These are phyloP conservation scores for Ctenochaetus hawaiiensis DNA, from an alignment of 2,797 vertebrate species.

Conservation along the genomic window DNA sequence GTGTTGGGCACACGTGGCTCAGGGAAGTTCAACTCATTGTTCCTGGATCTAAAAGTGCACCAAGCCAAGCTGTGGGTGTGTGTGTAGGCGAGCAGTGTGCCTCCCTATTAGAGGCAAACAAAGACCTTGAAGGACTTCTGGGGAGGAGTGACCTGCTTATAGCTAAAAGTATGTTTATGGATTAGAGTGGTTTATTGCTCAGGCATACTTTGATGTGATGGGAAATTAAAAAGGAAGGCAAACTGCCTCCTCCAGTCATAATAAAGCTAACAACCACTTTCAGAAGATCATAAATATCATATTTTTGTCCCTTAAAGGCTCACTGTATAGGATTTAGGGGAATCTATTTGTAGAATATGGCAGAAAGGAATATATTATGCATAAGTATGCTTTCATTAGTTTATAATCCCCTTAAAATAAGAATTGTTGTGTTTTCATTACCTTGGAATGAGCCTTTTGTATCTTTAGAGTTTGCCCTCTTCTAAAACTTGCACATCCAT, in stretches of 20 bases:
- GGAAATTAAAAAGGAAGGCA: constrained; percentile 46
- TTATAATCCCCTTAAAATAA: too few relatives aligned
- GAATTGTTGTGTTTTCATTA: too few relatives aligned
- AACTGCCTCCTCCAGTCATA: constrained; percentile 43
- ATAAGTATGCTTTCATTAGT: too few relatives aligned
- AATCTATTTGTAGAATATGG: too few relatives aligned
- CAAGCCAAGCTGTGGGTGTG: not conserved
- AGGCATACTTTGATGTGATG: constrained; percentile 46
- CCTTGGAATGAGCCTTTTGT: too few relatives aligned
- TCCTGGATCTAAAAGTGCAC: constrained; percentile 33
- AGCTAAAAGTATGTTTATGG: constrained; percentile 49
- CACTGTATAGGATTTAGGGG: too few relatives aligned
- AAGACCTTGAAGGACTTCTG: constrained; percentile 50
- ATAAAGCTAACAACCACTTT: constrained; percentile 34
- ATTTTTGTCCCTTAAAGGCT: constrained; percentile 6
- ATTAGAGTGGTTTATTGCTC: constrained; percentile 42
- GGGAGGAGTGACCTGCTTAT: constrained; percentile 48
- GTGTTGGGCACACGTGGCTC: constrained; percentile 37
- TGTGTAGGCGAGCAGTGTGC: constrained; percentile 8
- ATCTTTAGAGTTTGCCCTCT: too few relatives aligned
- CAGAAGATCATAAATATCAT: constrained; percentile 24
- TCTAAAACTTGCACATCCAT: too few relatives aligned
- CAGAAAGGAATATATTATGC: too few relatives aligned
- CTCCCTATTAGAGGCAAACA: constrained; percentile 40
- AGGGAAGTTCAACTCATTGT: constrained; percentile 39